Evolutionary conservation across 2,113 vertebrate species (phyloP), one percentile per base, ranked within the genome.

Genomic region (Ovis canadensis): DNA sequence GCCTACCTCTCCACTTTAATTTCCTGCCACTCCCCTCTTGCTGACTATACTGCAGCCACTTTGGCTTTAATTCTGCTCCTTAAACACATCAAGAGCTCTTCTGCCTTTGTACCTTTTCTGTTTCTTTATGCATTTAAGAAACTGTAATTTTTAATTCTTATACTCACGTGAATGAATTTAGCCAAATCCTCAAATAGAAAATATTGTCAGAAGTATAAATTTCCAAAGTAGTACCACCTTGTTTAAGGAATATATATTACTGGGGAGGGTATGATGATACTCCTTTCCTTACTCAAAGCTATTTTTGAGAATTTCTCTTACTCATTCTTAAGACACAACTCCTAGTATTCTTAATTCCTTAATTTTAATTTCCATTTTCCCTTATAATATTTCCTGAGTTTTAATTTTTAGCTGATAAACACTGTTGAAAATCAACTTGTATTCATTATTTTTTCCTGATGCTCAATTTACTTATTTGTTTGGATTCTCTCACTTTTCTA

Each of bases 41-140:
- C 31, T 88, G 25, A 88, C 31, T 83, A 33, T 23, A 92, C 8
- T 80, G 43, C 19, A 85, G n/a, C 16, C 50, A 93, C 15, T 67
- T 9, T 54, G 19, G 25, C 55, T 94, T 98, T 88, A 64, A 60
- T 57, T 96, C 86, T 93, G 60, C 55, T 96, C 57, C 45, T 94
- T 78, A 96, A 84, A 87, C 62, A 96, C 2, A 71, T 67, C 15
- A 88, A 94, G 54, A 87, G 90, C 23, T 85, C 74, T 60, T 96
- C 62, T 45, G 40, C 43, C 54, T 67, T 94, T 81, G 33, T 19
- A 89, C 1, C 2, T 87, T 48, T 86, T 55, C 84, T 81, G 3
- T 95, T 94, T 91, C 52, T 48, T 94, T 94, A 91, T 86, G 10
- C 27, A 74, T 92, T 96, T 97, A 57, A 95, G 84, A 97, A 93